A percentile compares a stretch with the other conserved stretches of the same genome.
Evolutionary conservation across 2,797 vertebrate genomes (phyloP).

Genomic region (Sebastes diploproa): DNA sequence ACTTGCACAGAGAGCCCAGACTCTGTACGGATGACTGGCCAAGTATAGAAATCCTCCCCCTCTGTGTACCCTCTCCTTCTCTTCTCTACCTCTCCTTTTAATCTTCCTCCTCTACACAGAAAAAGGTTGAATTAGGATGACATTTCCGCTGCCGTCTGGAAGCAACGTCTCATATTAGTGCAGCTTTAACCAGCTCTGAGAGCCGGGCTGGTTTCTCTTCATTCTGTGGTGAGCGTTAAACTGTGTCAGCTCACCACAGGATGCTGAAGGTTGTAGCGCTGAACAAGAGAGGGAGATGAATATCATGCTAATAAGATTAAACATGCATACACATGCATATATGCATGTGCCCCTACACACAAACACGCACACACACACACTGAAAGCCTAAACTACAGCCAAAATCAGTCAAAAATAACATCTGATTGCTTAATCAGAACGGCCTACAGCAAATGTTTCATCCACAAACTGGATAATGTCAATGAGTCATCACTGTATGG

Average conservation of each 20-base stretch:
- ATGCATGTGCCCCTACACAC: not conserved
- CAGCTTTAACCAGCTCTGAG: conserved; percentile 24
- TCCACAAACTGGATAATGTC: conserved; percentile 27
- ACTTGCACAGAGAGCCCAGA: conserved; percentile 24
- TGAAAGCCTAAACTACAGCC: not conserved
- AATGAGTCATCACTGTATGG: conserved; percentile 30
- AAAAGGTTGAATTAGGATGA: conserved; percentile 46
- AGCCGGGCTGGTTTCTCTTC: conserved; percentile 18
- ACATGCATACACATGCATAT: conserved; percentile 10
- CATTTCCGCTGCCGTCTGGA: conserved; percentile 32
- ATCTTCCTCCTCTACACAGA: conserved; percentile 38
- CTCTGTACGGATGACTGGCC: conserved; percentile 48
- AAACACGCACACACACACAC: not conserved
- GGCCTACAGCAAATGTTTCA: conserved; percentile 14
- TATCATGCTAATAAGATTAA: conserved; percentile 28
- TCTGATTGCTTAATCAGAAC: conserved; percentile 38
- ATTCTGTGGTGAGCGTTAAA: conserved; percentile 27
- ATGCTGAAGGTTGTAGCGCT: conserved; percentile 27
- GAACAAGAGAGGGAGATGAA: conserved; percentile 32
- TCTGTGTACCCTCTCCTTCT: conserved; percentile 11
- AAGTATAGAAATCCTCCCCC: conserved; percentile 25
- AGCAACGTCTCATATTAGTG: not conserved
- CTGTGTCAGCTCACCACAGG: conserved; percentile 64
- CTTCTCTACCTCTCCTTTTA: conserved; percentile 36
- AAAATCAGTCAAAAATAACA: conserved; percentile 24